Evolutionary conservation across 2,113 vertebrate genomes (phyloP).

Genomic region (Eolophus roseicapilla): DNA sequence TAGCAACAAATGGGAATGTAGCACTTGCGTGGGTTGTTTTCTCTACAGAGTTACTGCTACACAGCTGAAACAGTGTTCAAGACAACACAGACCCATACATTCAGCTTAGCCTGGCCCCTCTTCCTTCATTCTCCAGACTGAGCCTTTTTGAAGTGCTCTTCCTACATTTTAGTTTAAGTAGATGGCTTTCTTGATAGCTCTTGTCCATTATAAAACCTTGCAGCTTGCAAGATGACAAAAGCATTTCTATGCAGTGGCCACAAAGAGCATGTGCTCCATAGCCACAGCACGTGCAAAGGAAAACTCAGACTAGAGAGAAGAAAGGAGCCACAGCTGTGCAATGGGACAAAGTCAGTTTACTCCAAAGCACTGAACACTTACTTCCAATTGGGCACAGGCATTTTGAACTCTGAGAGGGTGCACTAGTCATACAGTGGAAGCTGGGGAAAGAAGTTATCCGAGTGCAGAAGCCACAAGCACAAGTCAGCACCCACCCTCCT

Average conservation of each 20-base stretch:
- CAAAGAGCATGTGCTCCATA: accelerated
- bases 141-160: background rate
- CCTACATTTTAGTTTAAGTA: background rate
- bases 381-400: accelerated
- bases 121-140: background rate
- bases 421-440: accelerated
- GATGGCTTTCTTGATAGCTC: background rate
- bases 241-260: background rate
- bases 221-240: background rate
- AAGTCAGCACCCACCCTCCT: background rate
- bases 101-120: background rate
- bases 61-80: background rate
- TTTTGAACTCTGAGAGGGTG: background rate
- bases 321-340: background rate
- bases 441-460: accelerated
- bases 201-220: background rate
- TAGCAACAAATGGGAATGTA: background rate
- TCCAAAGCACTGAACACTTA: background rate
- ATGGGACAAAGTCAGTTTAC: background rate
- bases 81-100: background rate
- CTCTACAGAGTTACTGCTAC: background rate
- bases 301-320: background rate
- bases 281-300: background rate
- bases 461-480: background rate
- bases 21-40: background rate